Percentiles rank a stretch among this genome's conserved stretches.
phyloP scores from a whole-genome alignment of 2,113 vertebrate genomes.

The Aptenodytes forsteri region DNA sequence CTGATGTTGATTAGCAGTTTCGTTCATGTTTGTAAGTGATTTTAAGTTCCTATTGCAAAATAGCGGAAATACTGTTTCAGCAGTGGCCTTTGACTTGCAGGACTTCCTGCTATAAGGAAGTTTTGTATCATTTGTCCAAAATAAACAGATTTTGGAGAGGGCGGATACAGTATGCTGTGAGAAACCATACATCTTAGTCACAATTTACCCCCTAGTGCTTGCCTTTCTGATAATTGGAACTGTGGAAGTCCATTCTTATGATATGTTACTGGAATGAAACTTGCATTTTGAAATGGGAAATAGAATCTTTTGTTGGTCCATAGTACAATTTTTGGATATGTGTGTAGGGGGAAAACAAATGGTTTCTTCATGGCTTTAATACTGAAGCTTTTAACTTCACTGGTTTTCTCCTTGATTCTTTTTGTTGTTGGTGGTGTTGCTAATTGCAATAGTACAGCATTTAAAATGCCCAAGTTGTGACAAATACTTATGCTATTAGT shows the following conservation, averaged over 20 bases:
- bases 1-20: not conserved
- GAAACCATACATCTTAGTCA: not conserved
- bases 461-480: not conserved
- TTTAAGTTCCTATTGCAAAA: constrained; percentile 26
- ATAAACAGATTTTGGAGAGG: not conserved
- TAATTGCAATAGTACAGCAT: not conserved
- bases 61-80: constrained; percentile 48
- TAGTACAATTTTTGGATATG: not conserved
- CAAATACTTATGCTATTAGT: not conserved
- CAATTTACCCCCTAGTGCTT: not conserved
- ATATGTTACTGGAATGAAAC: not conserved
- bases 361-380: not conserved
- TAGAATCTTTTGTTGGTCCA: not conserved
- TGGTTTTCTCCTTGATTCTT: not conserved
- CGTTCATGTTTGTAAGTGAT: not conserved
- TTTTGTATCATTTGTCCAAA: constrained; percentile 23
- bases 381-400: not conserved
- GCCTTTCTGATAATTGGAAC: not conserved
- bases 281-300: not conserved
- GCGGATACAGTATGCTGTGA: not conserved
- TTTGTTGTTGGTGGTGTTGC: not conserved
- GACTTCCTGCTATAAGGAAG: constrained; percentile 31
- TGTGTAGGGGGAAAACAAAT: not conserved
- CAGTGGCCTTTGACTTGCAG: constrained; percentile 24
- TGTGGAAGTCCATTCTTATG: not conserved